phyloP scores from a whole-genome alignment of 2,113 vertebrate genomes.

The Ophthalmolycus amberensis region DNA sequence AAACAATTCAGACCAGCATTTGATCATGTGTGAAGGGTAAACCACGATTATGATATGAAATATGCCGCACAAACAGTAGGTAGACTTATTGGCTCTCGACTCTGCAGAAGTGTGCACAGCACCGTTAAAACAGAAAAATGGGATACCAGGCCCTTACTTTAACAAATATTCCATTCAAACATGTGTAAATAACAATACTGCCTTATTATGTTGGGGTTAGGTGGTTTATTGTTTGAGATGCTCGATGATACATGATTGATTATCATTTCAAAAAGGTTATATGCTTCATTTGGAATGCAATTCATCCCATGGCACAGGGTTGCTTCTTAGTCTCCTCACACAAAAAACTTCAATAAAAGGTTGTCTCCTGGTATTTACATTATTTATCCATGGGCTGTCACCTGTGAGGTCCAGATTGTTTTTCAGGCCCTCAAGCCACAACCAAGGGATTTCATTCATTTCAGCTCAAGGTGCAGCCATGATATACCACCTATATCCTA shows the following conservation, averaged over 20 bases:
- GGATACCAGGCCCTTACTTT: conserved; percentile 12
- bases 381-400: conserved; percentile 79
- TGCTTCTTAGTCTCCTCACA: conserved; percentile 66
- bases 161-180: conserved; percentile 8
- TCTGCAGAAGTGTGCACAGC: background rate
- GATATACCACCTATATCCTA: conserved; percentile 70
- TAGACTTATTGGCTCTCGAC: background rate
- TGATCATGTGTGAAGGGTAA: conserved; percentile 9
- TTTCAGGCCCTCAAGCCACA: conserved; percentile 71
- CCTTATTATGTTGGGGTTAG: conserved; percentile 12
- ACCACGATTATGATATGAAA: conserved; percentile 24
- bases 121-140: conserved; percentile 1
- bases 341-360: conserved; percentile 75
- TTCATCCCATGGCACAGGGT: conserved; percentile 43
- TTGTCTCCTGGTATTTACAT: conserved; percentile 79
- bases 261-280: conserved; percentile 71
- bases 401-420: conserved; percentile 79
- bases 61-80: background rate
- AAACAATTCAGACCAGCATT: conserved; percentile 14
- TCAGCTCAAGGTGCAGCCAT: conserved; percentile 66
- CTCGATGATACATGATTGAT: conserved; percentile 55
- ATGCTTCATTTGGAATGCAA: conserved; percentile 65
- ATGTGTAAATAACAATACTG: background rate
- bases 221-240: conserved; percentile 25
- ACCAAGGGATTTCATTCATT: conserved; percentile 74